A percentile compares a stretch with the other conserved stretches of the same genome.
These are phyloP conservation scores for Orthosia cruda DNA, from an alignment of 2,888 invertebrate genomes.

Conservation along the genomic window DNA sequence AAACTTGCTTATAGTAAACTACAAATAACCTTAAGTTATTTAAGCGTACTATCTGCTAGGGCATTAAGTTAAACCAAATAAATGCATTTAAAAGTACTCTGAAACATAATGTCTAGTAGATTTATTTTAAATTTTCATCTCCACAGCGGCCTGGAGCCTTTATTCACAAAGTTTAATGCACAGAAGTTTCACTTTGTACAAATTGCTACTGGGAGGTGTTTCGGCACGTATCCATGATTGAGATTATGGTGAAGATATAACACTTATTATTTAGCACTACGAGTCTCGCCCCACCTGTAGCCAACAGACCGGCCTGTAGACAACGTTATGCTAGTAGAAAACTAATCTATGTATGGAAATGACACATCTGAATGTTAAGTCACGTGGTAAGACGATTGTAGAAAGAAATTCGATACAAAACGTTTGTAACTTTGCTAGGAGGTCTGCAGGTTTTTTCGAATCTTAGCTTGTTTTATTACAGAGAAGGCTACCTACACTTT, in stretches of 20 bases:
- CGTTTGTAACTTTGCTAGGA: no score
- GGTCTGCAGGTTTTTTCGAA: neutral
- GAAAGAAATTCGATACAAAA: no score
- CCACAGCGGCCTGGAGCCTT: constrained; percentile 7
- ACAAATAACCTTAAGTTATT: no score
- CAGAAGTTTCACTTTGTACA: constrained; percentile 13
- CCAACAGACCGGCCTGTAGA: no score
- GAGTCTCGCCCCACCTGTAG: no score
- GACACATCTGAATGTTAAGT: no score
- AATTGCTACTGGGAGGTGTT: neutral
- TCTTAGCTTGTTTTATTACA: neutral
- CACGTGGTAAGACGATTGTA: no score
- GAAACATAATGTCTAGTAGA: constrained; percentile 23
- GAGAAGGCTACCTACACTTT: neutral
- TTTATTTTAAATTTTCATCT: constrained; percentile 42
- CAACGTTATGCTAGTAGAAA: no score
- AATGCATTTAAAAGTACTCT: constrained; percentile 9
- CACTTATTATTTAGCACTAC: neutral
- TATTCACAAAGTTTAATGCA: no score
- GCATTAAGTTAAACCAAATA: constrained; percentile 11
- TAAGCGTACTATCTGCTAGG: neutral
- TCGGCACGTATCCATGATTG: neutral
- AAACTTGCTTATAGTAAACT: no score
- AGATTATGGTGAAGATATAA: neutral
- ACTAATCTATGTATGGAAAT: no score